Percentiles rank a stretch among this genome's conserved stretches.
Conservation (phyloP, 2,888 invertebrate species). For the Lordiphosa andalusiaca region DNA sequence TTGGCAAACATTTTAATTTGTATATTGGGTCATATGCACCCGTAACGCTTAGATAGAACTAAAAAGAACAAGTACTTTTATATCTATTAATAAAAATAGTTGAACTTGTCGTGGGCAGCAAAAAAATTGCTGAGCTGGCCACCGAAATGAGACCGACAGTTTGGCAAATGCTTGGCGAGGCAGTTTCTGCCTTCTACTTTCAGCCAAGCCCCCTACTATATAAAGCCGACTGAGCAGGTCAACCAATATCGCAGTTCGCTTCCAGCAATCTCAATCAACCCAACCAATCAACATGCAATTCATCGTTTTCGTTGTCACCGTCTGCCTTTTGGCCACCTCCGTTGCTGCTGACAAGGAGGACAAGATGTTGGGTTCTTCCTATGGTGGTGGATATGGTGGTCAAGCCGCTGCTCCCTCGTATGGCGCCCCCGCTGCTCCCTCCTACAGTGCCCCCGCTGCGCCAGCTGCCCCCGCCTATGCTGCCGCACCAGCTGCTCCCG, state of each 20-base stretch:
- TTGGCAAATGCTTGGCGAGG: conserved; percentile 47
- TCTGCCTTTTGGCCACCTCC: conserved; percentile 45
- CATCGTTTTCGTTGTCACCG: conserved; percentile 39
- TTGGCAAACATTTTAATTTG: no score
- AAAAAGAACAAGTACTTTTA: no score
- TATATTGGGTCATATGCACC: no score
- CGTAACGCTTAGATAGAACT: no score
- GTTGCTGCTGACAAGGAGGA: conserved; percentile 49
- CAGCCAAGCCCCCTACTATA: conserved; percentile 75
- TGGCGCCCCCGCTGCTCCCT: conserved; percentile 28
- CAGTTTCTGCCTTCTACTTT: conserved; percentile 39
- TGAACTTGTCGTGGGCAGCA: conserved; percentile 23
- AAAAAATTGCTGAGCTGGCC: conserved; percentile 24
- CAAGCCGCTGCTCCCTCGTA: conserved; percentile 39
- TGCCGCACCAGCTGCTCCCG: conserved; percentile 23
- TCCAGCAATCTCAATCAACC: conserved; percentile 26
- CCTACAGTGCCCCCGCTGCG: no score
- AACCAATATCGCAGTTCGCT: conserved; percentile 52
- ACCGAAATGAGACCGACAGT: conserved; percentile 19
- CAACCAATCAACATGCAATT: conserved; percentile 51
- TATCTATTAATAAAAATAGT: conserved; percentile 14
- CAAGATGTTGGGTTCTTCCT: conserved; percentile 60
- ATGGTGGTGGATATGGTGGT: conserved; percentile 51
- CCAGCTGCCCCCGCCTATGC: conserved; percentile 11
- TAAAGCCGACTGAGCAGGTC: conserved; percentile 29